phyloP scores from a whole-genome alignment of 1,140 invertebrate species.

The Ditylenchus dipsaci region DNA sequence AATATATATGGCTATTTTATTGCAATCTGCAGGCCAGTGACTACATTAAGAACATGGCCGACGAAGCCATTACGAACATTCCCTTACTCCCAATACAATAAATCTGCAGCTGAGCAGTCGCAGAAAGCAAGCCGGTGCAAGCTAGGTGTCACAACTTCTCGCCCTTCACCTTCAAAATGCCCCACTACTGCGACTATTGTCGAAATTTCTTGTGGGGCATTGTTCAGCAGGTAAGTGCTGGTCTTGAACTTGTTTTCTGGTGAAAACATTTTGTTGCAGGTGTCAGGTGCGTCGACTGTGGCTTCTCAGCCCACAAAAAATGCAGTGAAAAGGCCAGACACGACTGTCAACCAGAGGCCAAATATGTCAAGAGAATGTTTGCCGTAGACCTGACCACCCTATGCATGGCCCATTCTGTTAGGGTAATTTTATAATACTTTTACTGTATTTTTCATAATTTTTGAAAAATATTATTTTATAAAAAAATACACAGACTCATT shows the following conservation, averaged over 20 bases:
- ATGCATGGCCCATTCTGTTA: constrained; percentile 70
- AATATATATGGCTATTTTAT: constrained; percentile 66
- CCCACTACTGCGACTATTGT: constrained; percentile 80
- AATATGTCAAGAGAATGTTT: constrained; percentile 78
- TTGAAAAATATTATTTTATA: neutral
- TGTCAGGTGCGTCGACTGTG: constrained; percentile 50
- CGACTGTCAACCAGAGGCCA: constrained; percentile 72
- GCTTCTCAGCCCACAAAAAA: constrained; percentile 55
- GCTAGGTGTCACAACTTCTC: constrained; percentile 64
- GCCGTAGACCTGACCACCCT: constrained; percentile 84
- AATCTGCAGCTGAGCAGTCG: constrained; percentile 63
- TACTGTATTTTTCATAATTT: neutral
- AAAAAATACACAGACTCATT: neutral
- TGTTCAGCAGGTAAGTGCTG: constrained; percentile 71
- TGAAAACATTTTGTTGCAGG: constrained; percentile 31
- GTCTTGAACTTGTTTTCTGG: constrained; percentile 10
- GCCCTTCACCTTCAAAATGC: constrained; percentile 76
- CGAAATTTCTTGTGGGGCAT: constrained; percentile 91
- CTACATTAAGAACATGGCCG: constrained; percentile 72
- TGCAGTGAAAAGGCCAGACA: constrained; percentile 37
- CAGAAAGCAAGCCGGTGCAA: constrained; percentile 1
- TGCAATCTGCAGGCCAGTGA: constrained; percentile 67
- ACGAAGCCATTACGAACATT: constrained; percentile 76
- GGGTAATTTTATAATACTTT: constrained; percentile 1
- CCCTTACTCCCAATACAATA: constrained; percentile 75